Conservation (phyloP, 2,797 vertebrate genomes). For the Atherinosoma microstoma region DNA sequence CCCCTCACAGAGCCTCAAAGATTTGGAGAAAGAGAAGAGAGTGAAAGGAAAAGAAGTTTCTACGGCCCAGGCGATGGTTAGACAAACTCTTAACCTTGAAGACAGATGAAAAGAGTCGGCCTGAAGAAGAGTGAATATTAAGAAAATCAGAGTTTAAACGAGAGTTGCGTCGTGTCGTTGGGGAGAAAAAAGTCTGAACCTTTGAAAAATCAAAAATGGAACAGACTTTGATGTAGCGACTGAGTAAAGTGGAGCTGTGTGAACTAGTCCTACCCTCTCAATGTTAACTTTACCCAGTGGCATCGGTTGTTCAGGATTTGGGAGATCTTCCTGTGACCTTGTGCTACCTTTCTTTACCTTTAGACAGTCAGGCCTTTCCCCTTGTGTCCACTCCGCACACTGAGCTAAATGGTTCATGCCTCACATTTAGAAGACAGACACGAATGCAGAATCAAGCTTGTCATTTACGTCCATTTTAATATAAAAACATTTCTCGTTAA, state of each 20-base stretch:
- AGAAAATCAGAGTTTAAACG: conserved; percentile 45
- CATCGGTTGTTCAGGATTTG: conserved; percentile 18
- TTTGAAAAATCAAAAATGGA: conserved; percentile 41
- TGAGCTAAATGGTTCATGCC: background rate
- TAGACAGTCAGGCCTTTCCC: background rate
- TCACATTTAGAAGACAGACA: background rate
- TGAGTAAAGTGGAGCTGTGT: conserved; percentile 25
- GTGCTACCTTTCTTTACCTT: background rate
- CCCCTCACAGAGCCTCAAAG: conserved; percentile 26
- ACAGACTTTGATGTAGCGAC: conserved; percentile 39
- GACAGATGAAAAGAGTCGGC: conserved; percentile 58
- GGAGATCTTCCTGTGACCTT: conserved; percentile 8
- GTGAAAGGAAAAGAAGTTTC: conserved; percentile 15
- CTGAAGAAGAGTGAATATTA: conserved; percentile 33
- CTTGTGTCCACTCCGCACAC: background rate
- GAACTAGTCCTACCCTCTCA: conserved; percentile 24
- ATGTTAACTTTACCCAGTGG: conserved; percentile 21
- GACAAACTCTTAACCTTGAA: conserved; percentile 57
- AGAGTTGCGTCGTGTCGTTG: conserved; percentile 31
- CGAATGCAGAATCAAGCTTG: background rate
- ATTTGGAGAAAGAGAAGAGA: conserved; percentile 21
- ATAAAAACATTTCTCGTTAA: background rate
- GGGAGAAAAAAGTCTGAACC: conserved; percentile 34
- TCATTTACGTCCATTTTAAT: background rate
- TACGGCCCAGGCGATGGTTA: conserved; percentile 34